A percentile compares a stretch with the other conserved stretches of the same genome.
These are phyloP conservation scores for Mesorhabditis belari DNA, from an alignment of 2,888 invertebrate species.

Conservation along the genomic window DNA sequence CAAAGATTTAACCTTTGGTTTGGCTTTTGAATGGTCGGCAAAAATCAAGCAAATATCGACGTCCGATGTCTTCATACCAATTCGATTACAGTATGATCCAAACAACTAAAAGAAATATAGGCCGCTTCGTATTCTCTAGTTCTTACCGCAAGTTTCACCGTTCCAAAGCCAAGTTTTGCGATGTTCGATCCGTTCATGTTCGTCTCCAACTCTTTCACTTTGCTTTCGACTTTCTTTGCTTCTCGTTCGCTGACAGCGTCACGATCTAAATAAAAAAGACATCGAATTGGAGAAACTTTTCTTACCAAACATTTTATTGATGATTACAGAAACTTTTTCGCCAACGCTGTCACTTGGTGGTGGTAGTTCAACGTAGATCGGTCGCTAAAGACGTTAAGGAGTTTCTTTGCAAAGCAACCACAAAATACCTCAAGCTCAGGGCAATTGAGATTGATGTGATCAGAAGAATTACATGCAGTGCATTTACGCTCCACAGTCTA, in stretches of 20 bases:
- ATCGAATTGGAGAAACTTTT: background rate
- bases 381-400: background rate
- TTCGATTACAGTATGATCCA: slow-evolving; percentile 63
- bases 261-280: background rate
- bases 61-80: slow-evolving; percentile 61
- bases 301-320: background rate
- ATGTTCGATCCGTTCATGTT: background rate
- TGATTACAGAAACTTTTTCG: background rate
- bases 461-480: background rate
- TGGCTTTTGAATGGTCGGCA: slow-evolving; percentile 44
- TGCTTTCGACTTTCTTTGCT: slow-evolving; percentile 1
- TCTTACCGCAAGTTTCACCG: background rate
- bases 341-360: background rate
- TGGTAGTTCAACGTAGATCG: background rate
- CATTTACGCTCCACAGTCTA: background rate
- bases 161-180: slow-evolving; percentile 1
- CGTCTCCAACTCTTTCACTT: slow-evolving; percentile 10
- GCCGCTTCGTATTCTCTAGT: background rate
- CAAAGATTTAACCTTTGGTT: slow-evolving; percentile 1
- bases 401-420: background rate
- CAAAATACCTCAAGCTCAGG: background rate
- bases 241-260: slow-evolving; percentile 1
- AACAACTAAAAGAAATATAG: slow-evolving; percentile 56
- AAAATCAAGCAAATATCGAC: slow-evolving; percentile 63
- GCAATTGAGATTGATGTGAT: background rate